These are phyloP conservation scores for Stomorhina lunata DNA, from an alignment of 2,888 invertebrate genomes.

Conservation along the genomic window DNA sequence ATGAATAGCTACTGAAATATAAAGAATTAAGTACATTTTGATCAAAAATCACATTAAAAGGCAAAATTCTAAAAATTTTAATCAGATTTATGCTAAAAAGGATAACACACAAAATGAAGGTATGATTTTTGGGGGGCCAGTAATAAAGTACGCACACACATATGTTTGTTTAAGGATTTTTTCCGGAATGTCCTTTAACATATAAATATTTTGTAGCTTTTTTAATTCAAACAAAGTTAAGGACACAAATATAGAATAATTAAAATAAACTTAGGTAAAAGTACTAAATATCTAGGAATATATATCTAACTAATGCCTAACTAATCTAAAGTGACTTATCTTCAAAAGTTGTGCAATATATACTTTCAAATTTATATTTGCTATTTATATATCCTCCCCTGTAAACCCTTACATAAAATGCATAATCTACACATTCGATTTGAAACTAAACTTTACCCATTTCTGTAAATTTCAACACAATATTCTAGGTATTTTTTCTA, in stretches of 20 bases:
- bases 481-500: slow-evolving; percentile 12
- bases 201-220: slow-evolving; percentile 54
- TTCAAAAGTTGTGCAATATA: neutral
- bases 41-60: slow-evolving; percentile 78
- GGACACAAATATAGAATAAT: neutral
- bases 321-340: too few relatives aligned
- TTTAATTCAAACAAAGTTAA: neutral
- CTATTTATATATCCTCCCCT: neutral
- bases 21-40: slow-evolving; percentile 40
- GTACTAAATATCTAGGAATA: too few relatives aligned
- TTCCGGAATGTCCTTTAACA: slow-evolving; percentile 30
- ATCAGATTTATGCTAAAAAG: slow-evolving; percentile 76
- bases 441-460: slow-evolving; percentile 39
- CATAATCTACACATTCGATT: slow-evolving; percentile 55
- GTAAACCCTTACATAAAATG: neutral
- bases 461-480: slow-evolving; percentile 54
- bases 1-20: slow-evolving; percentile 32
- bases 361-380: neutral
- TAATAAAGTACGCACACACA: slow-evolving; percentile 65
- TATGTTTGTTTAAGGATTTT: slow-evolving; percentile 45
- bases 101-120: slow-evolving; percentile 7
- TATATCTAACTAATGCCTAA: too few relatives aligned
- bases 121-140: neutral
- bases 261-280: neutral
- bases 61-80: slow-evolving; percentile 78